Base-by-base conservation (phyloP, 2,888 invertebrate genomes). In the Blomia tropicalis region DNA sequence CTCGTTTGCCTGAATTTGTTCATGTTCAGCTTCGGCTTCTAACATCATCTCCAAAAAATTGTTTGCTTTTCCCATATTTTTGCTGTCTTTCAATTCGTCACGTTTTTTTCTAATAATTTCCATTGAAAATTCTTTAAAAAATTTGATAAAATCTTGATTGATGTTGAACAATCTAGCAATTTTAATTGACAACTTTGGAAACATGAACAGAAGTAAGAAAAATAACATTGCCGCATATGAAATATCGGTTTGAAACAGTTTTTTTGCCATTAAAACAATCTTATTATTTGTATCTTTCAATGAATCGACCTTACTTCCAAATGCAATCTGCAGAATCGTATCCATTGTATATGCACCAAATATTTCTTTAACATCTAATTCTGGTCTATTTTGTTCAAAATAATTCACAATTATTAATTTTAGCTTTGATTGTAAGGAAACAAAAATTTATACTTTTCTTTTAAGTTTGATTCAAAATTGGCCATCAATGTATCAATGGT, bases 1-100 rank as follows among this genome's bases (percentile, higher is more conserved):
- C 51, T 47, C 27, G n/a, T 47, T 47, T n/a, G n/a, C n/a, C n/a
- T n/a, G n/a, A n/a, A n/a, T n/a, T n/a, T n/a, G n/a, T n/a, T n/a
- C n/a, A n/a, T n/a, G n/a, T 19, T 47, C 51, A 7, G 51, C 51
- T n/a, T 47, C 51, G 14, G 51, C 51, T n/a, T 47, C 51, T 11
- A 47, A n/a, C 22, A 47, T 27, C 22, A 47, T 11, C 22, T 47
- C 51, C 22, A 47, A 25, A 27, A 47, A 47, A 27, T 27, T 47
- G 51, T 27, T 47, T 11, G 51, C 51, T 47, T 47, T 47, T 11
- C 27, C 51, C 22, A 47, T 11, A 27, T 47, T 22, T 14, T 27
- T 27, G 11, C 22, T 27, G 14, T 22, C 51, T n/a, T 47, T 47
- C 23, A 27, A 19, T 27, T 47, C 51, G 7, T 22, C 51, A 25